Evolutionary conservation across 2,888 invertebrate species (phyloP).

Genomic region (Synanthedon tipuliformis): DNA sequence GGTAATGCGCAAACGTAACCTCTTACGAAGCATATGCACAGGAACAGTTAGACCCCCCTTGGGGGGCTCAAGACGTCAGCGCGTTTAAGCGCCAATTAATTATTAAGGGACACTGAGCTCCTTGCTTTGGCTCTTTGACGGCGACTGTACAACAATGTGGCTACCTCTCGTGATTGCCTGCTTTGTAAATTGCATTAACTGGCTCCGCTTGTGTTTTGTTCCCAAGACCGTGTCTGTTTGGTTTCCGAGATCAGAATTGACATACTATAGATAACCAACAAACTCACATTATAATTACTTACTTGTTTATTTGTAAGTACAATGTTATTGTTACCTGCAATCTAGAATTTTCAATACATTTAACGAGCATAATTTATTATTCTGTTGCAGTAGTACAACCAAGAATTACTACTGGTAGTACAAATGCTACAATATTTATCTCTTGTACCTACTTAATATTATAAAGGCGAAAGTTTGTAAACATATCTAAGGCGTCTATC

Average conservation of each 20-base stretch:
- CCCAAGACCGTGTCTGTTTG: neutral
- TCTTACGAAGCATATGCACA: conserved; percentile 44
- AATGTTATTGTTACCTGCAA: too few species aligned
- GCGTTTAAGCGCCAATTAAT: conserved; percentile 67
- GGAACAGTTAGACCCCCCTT: conserved; percentile 49
- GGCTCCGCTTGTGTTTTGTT: conserved; percentile 24
- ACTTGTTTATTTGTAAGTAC: too few species aligned
- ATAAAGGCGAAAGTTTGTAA: too few species aligned
- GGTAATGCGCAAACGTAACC: conserved; percentile 22
- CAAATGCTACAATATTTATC: too few species aligned
- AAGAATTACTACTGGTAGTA: too few species aligned
- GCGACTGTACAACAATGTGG: conserved; percentile 61
- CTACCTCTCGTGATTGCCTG: conserved; percentile 58
- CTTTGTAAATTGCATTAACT: conserved; percentile 57
- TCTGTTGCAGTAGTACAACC: too few species aligned
- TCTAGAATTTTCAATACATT: too few species aligned
- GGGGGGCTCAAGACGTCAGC: conserved; percentile 58
- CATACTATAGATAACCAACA: neutral
- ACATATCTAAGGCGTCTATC: too few species aligned
- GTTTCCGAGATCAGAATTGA: neutral
- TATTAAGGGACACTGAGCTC: conserved; percentile 57
- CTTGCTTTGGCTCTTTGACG: conserved; percentile 65
- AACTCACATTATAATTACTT: neutral
- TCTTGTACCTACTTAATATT: too few species aligned
- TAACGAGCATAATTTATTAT: too few species aligned